These are phyloP conservation scores for Himalopsyche anomala DNA, from an alignment of 2,888 invertebrate species.

Conservation along the genomic window DNA sequence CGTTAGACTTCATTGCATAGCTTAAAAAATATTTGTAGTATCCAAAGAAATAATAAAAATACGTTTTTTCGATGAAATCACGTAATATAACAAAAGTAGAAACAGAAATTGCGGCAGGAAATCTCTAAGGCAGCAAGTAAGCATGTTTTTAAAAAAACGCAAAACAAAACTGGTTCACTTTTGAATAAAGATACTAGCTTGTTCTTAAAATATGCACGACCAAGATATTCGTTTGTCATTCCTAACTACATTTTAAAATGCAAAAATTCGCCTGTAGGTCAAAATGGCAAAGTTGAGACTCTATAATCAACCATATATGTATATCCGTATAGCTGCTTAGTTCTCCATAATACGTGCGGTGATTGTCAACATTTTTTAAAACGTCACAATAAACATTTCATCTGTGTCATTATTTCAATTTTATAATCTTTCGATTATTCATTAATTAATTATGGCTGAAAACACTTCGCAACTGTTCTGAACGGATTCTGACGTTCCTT, in stretches of 20 bases:
- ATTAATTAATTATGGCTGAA: no score
- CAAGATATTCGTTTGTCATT: slow-evolving; percentile 30
- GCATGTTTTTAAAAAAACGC: not conserved
- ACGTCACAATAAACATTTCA: no score
- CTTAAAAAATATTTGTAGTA: not conserved
- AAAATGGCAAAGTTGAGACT: slow-evolving; percentile 16
- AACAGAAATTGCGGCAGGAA: not conserved
- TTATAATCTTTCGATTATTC: no score
- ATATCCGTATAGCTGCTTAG: not conserved
- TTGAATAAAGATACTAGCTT: not conserved
- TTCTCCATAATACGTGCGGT: not conserved
- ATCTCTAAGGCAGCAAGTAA: not conserved
- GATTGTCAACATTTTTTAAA: not conserved
- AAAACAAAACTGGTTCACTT: not conserved
- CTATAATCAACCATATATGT: not conserved
- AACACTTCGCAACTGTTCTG: no score
- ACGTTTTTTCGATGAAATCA: not conserved
- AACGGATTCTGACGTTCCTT: no score
- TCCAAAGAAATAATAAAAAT: not conserved
- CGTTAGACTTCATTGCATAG: not conserved
- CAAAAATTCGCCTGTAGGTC: slow-evolving; percentile 7
- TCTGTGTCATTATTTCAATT: no score
- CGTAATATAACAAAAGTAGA: not conserved
- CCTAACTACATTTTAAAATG: slow-evolving; percentile 26
- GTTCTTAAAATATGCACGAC: slow-evolving; percentile 18